Conservation (phyloP, 2,888 invertebrate species). For the Eilema caniola region DNA sequence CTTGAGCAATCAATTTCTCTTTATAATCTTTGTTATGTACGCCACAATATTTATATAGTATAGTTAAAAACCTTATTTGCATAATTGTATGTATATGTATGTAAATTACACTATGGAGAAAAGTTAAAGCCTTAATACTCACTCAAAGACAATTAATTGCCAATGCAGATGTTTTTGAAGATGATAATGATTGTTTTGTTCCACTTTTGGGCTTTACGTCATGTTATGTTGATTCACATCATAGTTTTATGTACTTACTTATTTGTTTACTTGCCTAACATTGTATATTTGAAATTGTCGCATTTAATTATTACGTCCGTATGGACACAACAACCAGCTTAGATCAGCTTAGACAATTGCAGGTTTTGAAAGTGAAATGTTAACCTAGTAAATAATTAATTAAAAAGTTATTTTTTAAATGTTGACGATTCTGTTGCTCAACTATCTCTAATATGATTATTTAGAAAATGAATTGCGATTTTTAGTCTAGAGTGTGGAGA, state of each 20-base stretch:
- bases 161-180: conserved; percentile 1
- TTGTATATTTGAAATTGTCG: background rate
- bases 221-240: conserved; percentile 10
- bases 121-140: background rate
- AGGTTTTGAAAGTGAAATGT: too few relatives aligned
- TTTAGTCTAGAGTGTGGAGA: background rate
- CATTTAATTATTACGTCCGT: background rate
- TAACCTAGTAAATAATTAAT: too few relatives aligned
- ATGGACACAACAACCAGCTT: too few relatives aligned
- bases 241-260: background rate
- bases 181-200: conserved; percentile 8
- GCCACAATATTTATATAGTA: background rate
- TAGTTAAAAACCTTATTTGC: conserved; percentile 7
- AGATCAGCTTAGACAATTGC: too few relatives aligned
- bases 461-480: too few relatives aligned
- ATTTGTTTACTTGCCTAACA: conserved; percentile 5
- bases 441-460: too few relatives aligned
- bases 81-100: conserved; percentile 11
- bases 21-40: background rate
- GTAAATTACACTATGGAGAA: conserved; percentile 10
- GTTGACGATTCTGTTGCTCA: too few relatives aligned
- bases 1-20: background rate
- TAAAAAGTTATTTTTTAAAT: too few relatives aligned
- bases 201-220: conserved; percentile 12
- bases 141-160: conserved; percentile 11